Conservation (phyloP, 2,113 vertebrate species). For the Electrona antarctica region DNA sequence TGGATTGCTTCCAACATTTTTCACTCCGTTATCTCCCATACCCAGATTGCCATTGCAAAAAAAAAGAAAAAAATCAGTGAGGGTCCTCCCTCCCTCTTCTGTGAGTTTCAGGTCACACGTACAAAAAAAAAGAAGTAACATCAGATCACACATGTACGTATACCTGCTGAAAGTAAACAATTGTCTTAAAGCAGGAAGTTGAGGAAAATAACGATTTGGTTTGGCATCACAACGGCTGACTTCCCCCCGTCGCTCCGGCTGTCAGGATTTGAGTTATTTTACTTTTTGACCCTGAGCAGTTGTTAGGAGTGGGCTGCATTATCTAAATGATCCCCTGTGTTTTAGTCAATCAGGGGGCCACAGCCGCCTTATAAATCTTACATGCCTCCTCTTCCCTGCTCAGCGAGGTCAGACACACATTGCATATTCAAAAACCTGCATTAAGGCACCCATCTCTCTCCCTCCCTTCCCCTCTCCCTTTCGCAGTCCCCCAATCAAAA, state of each 20-base stretch:
- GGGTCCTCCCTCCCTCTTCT: constrained; percentile 36
- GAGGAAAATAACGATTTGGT: neutral
- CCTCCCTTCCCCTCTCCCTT: constrained; percentile 14
- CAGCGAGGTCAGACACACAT: constrained; percentile 70
- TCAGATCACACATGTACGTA: constrained; percentile 49
- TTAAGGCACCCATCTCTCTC: constrained; percentile 57
- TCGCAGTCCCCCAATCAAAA: constrained; percentile 50
- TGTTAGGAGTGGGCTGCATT: constrained; percentile 55
- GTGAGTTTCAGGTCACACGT: constrained; percentile 71
- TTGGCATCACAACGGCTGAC: neutral
- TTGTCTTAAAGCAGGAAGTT: constrained; percentile 21
- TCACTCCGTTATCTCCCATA: constrained; percentile 80
- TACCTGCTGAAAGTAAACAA: constrained; percentile 52
- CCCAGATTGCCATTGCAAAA: constrained; percentile 76
- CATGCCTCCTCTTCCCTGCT: constrained; percentile 59
- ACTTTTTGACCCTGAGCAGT: constrained; percentile 52
- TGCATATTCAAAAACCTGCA: constrained; percentile 73
- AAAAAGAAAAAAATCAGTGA: constrained; percentile 22
- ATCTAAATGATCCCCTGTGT: constrained; percentile 76
- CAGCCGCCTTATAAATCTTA: constrained; percentile 77
- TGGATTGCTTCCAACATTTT: constrained; percentile 83
- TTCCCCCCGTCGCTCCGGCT: neutral
- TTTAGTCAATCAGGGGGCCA: constrained; percentile 68
- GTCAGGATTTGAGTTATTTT: constrained; percentile 24
- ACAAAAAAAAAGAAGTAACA: constrained; percentile 66